Evolutionary conservation across 2,888 invertebrate genomes (phyloP).

Genomic region (Prosopocoilus inquinatus): DNA sequence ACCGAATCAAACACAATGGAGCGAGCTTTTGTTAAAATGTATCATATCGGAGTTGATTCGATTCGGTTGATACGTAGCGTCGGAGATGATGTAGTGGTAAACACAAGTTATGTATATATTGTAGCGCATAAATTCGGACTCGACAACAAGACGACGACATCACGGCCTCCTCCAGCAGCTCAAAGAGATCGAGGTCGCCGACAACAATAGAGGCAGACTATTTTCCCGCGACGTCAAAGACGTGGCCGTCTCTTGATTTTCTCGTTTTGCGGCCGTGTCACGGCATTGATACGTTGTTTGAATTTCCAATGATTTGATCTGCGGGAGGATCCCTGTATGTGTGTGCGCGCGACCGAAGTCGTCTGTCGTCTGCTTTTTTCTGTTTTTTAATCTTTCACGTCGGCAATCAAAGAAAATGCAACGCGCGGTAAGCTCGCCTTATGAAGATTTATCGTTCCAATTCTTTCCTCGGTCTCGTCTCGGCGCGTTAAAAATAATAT

Average conservation of each 20-base stretch:
- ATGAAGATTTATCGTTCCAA: slow-evolving; percentile 12
- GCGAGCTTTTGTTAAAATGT: slow-evolving; percentile 8
- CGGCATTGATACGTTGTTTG: slow-evolving; percentile 36
- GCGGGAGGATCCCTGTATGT: slow-evolving; percentile 1
- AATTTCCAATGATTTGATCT: slow-evolving; percentile 34
- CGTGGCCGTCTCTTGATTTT: slow-evolving; percentile 38
- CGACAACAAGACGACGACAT: slow-evolving; percentile 35
- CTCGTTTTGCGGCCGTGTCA: slow-evolving; percentile 32
- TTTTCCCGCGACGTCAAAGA: slow-evolving; percentile 36
- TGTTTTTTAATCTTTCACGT: slow-evolving; percentile 17
- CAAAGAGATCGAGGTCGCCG: slow-evolving; percentile 42
- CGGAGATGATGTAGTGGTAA: slow-evolving; percentile 28
- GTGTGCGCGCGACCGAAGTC: neutral
- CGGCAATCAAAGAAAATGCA: slow-evolving; percentile 12
- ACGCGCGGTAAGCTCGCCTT: slow-evolving; percentile 3
- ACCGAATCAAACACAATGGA: neutral
- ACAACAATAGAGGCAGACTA: slow-evolving; percentile 45
- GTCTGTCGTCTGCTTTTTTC: neutral
- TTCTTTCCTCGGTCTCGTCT: no score
- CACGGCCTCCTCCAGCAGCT: slow-evolving; percentile 28
- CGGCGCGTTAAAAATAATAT: no score
- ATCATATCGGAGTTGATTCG: slow-evolving; percentile 31
- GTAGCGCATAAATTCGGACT: slow-evolving; percentile 41
- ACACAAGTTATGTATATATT: slow-evolving; percentile 45
- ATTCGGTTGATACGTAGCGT: no score